Conservation (phyloP, 2,113 vertebrate genomes). For the Phaethon lepturus region DNA sequence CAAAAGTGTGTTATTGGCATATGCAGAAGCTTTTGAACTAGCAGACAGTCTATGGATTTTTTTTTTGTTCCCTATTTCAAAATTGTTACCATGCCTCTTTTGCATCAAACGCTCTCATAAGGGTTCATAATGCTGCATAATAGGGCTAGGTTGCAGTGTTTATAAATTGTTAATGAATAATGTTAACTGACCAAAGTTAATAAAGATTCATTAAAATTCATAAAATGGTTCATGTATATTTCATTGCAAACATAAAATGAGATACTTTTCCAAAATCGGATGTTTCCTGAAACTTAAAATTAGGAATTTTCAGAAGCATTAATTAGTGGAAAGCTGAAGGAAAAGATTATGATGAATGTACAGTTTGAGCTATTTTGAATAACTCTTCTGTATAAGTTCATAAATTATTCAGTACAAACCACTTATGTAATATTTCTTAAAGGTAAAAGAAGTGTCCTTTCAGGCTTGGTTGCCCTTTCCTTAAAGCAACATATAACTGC, state of each 20-base stretch:
- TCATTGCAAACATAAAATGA: constrained; percentile 31
- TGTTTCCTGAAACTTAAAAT: constrained; percentile 46
- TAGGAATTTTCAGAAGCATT: constrained; percentile 20
- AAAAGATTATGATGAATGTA: constrained; percentile 1
- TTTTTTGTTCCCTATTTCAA: neutral
- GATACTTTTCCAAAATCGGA: constrained; percentile 20
- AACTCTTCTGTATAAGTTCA: constrained; percentile 18
- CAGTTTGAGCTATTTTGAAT: constrained; percentile 9
- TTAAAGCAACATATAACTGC: constrained; percentile 33
- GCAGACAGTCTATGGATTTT: neutral
- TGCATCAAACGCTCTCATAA: constrained; percentile 14
- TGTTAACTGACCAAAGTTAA: constrained; percentile 56
- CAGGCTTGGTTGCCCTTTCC: constrained; percentile 23
- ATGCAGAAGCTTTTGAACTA: neutral
- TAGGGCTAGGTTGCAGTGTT: constrained; percentile 16
- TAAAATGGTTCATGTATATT: constrained; percentile 39
- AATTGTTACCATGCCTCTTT: neutral
- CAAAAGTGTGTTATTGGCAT: constrained; percentile 37
- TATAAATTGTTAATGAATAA: constrained; percentile 50
- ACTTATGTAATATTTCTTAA: constrained; percentile 64
- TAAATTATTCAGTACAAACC: constrained; percentile 60
- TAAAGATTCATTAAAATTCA: constrained; percentile 68
- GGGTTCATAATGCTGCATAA: constrained; percentile 54
- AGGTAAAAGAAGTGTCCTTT: constrained; percentile 51
- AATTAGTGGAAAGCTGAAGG: constrained; percentile 41